Percentiles rank a stretch among this genome's conserved stretches.
phyloP scores from a whole-genome alignment of 2,113 vertebrate genomes.

The Pagrus major region DNA sequence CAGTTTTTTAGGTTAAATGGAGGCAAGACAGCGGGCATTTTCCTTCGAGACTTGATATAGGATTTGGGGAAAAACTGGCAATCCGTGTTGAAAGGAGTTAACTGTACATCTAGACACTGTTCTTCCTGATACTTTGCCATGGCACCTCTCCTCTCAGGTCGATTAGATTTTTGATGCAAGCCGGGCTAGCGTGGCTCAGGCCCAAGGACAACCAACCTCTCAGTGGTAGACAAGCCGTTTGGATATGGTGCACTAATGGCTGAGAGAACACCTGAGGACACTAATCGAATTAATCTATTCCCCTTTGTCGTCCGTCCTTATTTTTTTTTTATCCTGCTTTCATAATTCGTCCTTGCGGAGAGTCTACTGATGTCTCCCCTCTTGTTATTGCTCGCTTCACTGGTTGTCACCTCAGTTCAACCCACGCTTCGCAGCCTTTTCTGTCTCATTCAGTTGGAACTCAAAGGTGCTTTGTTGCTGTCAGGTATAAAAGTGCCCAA shows the following conservation, averaged over 20 bases:
- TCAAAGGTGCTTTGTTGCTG: neutral
- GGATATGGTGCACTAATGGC: neutral
- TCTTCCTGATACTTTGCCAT: neutral
- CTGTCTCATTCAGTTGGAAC: slow-evolving; percentile 3
- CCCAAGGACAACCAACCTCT: slow-evolving; percentile 21
- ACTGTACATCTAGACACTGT: neutral
- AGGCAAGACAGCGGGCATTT: neutral
- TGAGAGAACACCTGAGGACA: slow-evolving; percentile 9
- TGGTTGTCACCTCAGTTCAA: slow-evolving; percentile 4
- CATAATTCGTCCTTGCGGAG: neutral
- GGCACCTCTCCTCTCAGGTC: slow-evolving; percentile 23
- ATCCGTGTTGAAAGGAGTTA: neutral
- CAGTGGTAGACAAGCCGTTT: neutral
- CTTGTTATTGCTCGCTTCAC: neutral
- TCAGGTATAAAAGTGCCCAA: neutral
- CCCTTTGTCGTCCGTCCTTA: neutral
- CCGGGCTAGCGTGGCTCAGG: slow-evolving; percentile 11
- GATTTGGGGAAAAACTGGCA: neutral
- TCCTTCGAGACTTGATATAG: neutral
- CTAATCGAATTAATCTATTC: slow-evolving; percentile 21
- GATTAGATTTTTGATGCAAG: slow-evolving; percentile 24
- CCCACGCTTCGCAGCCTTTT: neutral
- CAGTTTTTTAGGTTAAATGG: neutral
- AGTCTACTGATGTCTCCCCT: neutral
- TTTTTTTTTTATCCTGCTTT: neutral